A percentile compares a stretch with the other conserved stretches of the same genome.
phyloP scores from a whole-genome alignment of 2,888 invertebrate species.

The Synergus umbraculus region DNA sequence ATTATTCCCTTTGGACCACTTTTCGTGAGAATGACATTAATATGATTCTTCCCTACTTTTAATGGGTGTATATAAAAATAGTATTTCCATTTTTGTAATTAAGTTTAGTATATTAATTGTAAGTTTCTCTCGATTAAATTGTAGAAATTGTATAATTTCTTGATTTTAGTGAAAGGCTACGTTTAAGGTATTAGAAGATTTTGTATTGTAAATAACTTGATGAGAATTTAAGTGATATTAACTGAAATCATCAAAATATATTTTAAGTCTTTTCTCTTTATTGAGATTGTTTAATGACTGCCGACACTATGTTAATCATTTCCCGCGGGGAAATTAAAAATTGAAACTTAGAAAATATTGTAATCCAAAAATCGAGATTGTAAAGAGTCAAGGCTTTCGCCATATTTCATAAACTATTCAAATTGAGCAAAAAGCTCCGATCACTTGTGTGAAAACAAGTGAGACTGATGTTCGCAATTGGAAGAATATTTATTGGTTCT shows the following conservation, averaged over 20 bases:
- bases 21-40: too few relatives aligned
- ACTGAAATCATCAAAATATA: not conserved
- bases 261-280: not conserved
- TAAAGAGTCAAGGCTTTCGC: not conserved
- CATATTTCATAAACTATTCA: conserved; percentile 14
- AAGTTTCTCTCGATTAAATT: not conserved
- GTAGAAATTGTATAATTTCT: not conserved
- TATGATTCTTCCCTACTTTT: not conserved
- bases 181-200: not conserved
- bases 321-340: not conserved
- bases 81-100: not conserved
- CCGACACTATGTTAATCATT: not conserved
- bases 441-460: conserved; percentile 14
- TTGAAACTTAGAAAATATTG: not conserved
- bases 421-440: conserved; percentile 5
- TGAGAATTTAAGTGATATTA: not conserved
- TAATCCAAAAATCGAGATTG: conserved; percentile 9
- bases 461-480: conserved; percentile 5
- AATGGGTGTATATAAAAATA: not conserved
- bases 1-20: too few relatives aligned
- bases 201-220: not conserved
- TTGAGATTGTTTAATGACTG: not conserved
- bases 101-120: not conserved
- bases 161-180: not conserved
- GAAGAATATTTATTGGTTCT: not conserved